Conservation (phyloP, 2,888 invertebrate species). For the Acanthopleura granulata region DNA sequence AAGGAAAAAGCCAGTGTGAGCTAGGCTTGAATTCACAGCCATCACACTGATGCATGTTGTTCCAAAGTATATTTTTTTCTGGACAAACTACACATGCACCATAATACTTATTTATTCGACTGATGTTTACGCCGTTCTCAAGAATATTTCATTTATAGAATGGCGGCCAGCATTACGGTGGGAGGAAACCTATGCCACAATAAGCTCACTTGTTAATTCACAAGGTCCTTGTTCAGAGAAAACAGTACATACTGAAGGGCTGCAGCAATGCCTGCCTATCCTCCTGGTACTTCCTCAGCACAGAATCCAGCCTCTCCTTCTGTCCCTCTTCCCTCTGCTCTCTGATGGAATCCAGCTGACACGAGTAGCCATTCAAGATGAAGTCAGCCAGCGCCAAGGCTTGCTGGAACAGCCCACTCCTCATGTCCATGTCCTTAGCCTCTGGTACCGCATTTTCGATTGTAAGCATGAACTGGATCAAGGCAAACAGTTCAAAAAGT, state of each 20-base stretch:
- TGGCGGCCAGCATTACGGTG: too few relatives aligned
- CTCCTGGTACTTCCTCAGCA: constrained; percentile 78
- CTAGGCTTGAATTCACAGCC: too few relatives aligned
- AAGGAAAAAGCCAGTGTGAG: too few relatives aligned
- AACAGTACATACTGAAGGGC: constrained; percentile 63
- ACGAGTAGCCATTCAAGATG: constrained; percentile 80
- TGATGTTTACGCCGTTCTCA: too few relatives aligned
- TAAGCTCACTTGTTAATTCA: too few relatives aligned
- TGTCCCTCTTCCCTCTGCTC: constrained; percentile 32
- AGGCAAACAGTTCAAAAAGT: constrained; percentile 58
- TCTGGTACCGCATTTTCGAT: constrained; percentile 66
- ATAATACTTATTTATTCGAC: too few relatives aligned
- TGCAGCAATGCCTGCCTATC: constrained; percentile 66
- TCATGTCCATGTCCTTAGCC: constrained; percentile 74
- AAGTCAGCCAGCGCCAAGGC: constrained; percentile 80
- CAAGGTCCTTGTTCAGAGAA: too few relatives aligned
- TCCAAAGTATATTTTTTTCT: too few relatives aligned
- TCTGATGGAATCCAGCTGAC: constrained; percentile 75
- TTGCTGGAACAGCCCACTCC: constrained; percentile 78
- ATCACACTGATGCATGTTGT: too few relatives aligned
- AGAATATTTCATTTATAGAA: too few relatives aligned
- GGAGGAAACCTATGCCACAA: too few relatives aligned
- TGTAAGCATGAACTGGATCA: constrained; percentile 57
- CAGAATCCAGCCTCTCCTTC: constrained; percentile 33
- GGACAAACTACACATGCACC: too few relatives aligned